Percentiles rank a stretch among this genome's conserved stretches.
phyloP scores from a whole-genome alignment of 1,140 invertebrate species.

The Proctacanthus coquilletti region DNA sequence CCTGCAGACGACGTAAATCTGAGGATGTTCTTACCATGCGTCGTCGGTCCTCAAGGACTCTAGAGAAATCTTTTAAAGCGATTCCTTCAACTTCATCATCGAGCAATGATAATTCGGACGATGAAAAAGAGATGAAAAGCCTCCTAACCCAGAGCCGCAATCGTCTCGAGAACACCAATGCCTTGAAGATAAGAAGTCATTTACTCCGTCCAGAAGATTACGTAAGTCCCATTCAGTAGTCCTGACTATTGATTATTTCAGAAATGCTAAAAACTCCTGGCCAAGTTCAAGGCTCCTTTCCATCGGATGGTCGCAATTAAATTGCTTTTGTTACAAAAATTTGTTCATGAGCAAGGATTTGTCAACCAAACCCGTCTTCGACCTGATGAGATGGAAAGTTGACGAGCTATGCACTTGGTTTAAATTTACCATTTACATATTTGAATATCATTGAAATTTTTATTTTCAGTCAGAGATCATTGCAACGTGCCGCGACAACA shows the following conservation, averaged over 20 bases:
- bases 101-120: conserved; percentile 20
- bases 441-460: too few species aligned
- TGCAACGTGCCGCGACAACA: conserved; percentile 57
- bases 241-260: neutral
- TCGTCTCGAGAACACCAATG: conserved; percentile 23
- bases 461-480: conserved; percentile 49
- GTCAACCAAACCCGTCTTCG: too few species aligned
- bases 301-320: too few species aligned
- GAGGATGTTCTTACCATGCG: conserved; percentile 15
- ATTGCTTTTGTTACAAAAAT: too few species aligned
- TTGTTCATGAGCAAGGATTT: too few species aligned
- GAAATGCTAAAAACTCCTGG: neutral
- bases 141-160: conserved; percentile 21
- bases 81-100: conserved; percentile 22
- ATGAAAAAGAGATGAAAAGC: conserved; percentile 26
- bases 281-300: too few species aligned
- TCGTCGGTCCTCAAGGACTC: conserved; percentile 21
- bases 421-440: too few species aligned
- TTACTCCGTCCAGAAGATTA: conserved; percentile 27
- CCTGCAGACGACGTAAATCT: conserved; percentile 18
- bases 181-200: conserved; percentile 26
- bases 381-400: too few species aligned
- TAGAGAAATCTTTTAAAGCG: conserved; percentile 24
- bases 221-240: too few species aligned
- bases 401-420: too few species aligned